A percentile compares a stretch with the other conserved stretches of the same genome.
These are phyloP conservation scores for Nowickia ferox DNA, from an alignment of 2,888 invertebrate species.

Conservation along the genomic window DNA sequence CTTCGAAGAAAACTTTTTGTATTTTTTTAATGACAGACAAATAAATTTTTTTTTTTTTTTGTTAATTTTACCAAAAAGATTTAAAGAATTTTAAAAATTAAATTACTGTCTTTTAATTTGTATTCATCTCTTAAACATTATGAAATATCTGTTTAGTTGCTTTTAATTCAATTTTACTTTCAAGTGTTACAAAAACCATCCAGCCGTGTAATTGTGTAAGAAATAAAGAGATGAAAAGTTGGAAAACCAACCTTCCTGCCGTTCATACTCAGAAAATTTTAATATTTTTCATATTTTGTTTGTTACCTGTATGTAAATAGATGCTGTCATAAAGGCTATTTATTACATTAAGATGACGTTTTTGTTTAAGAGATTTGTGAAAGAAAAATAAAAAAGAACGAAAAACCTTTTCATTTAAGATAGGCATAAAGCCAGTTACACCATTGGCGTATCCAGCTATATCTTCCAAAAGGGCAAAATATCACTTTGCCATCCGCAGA, in stretches of 20 bases:
- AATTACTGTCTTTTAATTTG: conserved; percentile 32
- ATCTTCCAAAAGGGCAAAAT: no score
- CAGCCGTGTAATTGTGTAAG: not conserved
- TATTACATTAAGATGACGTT: conserved; percentile 69
- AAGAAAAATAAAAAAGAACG: conserved; percentile 8
- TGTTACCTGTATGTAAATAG: conserved; percentile 58
- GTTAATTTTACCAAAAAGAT: not conserved
- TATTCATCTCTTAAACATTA: conserved; percentile 47
- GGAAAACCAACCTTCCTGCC: conserved; percentile 53
- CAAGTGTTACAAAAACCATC: conserved; percentile 44
- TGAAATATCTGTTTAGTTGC: conserved; percentile 70
- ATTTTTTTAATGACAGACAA: not conserved
- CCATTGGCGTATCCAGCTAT: not conserved
- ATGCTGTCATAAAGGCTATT: conserved; percentile 58
- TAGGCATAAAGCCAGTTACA: not conserved
- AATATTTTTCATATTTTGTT: conserved; percentile 29
- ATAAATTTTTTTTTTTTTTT: not conserved
- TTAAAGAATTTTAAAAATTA: conserved; percentile 53
- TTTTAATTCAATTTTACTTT: conserved; percentile 60
- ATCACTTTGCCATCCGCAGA: not conserved
- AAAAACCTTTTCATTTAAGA: conserved; percentile 20
- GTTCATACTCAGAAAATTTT: conserved; percentile 36
- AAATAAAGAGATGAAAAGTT: conserved; percentile 23
- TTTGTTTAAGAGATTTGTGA: conserved; percentile 54
- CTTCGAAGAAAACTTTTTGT: not conserved